These are phyloP conservation scores for Ceratitis capitata DNA, from an alignment of 1,140 invertebrate genomes.

Conservation along the genomic window DNA sequence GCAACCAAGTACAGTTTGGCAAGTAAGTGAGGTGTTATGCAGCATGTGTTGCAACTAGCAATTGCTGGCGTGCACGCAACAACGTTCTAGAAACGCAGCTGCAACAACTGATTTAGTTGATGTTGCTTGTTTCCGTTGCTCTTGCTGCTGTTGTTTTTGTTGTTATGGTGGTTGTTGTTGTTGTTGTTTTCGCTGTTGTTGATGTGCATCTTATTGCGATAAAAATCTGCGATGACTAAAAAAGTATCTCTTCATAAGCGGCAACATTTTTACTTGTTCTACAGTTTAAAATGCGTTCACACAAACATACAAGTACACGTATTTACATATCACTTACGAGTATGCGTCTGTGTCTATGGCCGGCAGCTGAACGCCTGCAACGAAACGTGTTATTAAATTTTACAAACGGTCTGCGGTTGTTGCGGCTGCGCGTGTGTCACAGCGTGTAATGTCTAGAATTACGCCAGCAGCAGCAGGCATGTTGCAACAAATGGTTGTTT, in stretches of 20 bases:
- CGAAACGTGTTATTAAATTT: slow-evolving; percentile 27
- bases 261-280: slow-evolving; percentile 1
- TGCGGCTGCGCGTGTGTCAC: slow-evolving; percentile 33
- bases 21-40: slow-evolving; percentile 20
- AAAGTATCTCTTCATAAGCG: slow-evolving; percentile 28
- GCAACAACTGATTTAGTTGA: slow-evolving; percentile 5
- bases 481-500: not conserved
- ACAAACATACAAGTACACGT: not conserved
- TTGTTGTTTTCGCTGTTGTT: not conserved
- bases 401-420: not conserved
- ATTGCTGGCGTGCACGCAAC: not conserved
- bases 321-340: too few relatives aligned
- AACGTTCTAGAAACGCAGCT: not conserved
- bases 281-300: not conserved
- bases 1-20: not conserved
- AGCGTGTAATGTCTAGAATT: slow-evolving; percentile 39
- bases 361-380: not conserved
- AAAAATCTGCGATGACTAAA: slow-evolving; percentile 13
- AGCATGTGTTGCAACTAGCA: slow-evolving; percentile 11
- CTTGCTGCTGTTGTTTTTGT: not conserved
- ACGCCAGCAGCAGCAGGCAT: not conserved
- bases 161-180: not conserved
- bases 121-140: not conserved
- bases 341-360: not conserved
- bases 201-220: slow-evolving; percentile 35